Evolutionary conservation across 2,113 vertebrate species (phyloP).

Genomic region (Bucco capensis): DNA sequence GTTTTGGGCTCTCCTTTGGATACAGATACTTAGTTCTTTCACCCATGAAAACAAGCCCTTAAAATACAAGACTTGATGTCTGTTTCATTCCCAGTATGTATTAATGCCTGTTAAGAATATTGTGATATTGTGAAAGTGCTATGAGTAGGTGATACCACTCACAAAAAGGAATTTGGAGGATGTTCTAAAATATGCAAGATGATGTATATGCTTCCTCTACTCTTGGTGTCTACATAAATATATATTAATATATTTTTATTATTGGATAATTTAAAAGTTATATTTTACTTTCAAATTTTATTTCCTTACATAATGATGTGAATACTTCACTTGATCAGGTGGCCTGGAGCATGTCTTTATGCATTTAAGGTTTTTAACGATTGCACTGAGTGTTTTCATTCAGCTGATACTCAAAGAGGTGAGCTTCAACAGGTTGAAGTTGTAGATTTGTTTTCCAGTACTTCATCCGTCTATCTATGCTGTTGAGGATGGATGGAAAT

Average conservation of each 20-base stretch:
- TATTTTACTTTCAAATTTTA: conserved; percentile 32
- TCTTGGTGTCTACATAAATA: conserved; percentile 32
- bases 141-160: background rate
- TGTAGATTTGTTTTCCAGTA: background rate
- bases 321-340: background rate
- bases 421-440: conserved; percentile 11
- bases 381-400: conserved; percentile 17
- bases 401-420: background rate
- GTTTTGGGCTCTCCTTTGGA: background rate
- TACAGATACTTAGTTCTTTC: background rate
- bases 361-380: background rate
- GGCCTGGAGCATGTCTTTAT: background rate
- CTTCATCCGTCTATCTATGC: background rate
- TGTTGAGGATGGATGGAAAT: background rate
- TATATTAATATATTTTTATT: conserved; percentile 51
- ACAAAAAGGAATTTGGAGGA: conserved; percentile 17
- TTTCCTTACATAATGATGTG: conserved; percentile 9
- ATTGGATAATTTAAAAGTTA: conserved; percentile 9
- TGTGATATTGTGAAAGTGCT: background rate
- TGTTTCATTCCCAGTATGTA: background rate
- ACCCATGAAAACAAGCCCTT: background rate
- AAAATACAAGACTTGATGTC: background rate
- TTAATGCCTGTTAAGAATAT: conserved; percentile 2
- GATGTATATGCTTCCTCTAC: conserved; percentile 11
- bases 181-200: conserved; percentile 51